A percentile compares a stretch with the other conserved stretches of the same genome.
These are phyloP conservation scores for Labroides dimidiatus DNA, from an alignment of 2,797 vertebrate genomes.

Conservation along the genomic window DNA sequence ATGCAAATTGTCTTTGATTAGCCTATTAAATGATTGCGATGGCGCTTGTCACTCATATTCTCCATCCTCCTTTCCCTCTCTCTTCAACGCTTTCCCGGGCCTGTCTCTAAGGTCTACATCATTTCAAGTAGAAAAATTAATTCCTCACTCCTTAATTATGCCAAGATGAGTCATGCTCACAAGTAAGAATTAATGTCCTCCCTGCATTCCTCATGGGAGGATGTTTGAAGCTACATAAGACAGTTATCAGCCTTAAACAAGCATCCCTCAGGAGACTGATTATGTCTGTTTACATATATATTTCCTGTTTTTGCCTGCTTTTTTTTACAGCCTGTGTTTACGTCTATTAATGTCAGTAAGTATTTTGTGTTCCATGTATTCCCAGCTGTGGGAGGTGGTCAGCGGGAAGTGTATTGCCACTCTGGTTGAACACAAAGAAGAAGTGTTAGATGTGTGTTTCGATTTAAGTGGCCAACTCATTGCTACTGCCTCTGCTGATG, in stretches of 20 bases:
- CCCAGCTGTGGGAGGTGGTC: slow-evolving; percentile 90
- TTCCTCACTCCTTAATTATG: slow-evolving; percentile 70
- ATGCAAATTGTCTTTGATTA: not conserved
- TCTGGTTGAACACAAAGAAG: slow-evolving; percentile 88
- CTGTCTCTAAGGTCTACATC: slow-evolving; percentile 47
- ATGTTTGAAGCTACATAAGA: slow-evolving; percentile 39
- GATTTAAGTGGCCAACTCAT: slow-evolving; percentile 91
- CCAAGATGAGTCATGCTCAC: slow-evolving; percentile 63
- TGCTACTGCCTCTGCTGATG: slow-evolving; percentile 91
- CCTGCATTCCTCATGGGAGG: slow-evolving; percentile 40
- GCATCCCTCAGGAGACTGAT: slow-evolving; percentile 5
- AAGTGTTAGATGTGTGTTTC: slow-evolving; percentile 94
- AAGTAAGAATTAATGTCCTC: slow-evolving; percentile 56
- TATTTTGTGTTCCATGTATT: slow-evolving; percentile 25
- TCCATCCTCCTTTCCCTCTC: slow-evolving; percentile 12
- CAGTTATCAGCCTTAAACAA: slow-evolving; percentile 25
- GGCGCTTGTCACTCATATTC: slow-evolving; percentile 12
- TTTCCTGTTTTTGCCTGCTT: slow-evolving; percentile 18
- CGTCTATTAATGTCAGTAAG: slow-evolving; percentile 6
- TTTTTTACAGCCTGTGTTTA: slow-evolving; percentile 1
- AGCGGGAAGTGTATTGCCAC: slow-evolving; percentile 87
- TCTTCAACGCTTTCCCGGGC: slow-evolving; percentile 3
- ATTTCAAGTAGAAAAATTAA: slow-evolving; percentile 47
- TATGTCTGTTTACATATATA: slow-evolving; percentile 6
- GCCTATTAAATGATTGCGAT: slow-evolving; percentile 5